Evolutionary conservation across 2,888 invertebrate species (phyloP).

Genomic region (Plagiodera versicolora): DNA sequence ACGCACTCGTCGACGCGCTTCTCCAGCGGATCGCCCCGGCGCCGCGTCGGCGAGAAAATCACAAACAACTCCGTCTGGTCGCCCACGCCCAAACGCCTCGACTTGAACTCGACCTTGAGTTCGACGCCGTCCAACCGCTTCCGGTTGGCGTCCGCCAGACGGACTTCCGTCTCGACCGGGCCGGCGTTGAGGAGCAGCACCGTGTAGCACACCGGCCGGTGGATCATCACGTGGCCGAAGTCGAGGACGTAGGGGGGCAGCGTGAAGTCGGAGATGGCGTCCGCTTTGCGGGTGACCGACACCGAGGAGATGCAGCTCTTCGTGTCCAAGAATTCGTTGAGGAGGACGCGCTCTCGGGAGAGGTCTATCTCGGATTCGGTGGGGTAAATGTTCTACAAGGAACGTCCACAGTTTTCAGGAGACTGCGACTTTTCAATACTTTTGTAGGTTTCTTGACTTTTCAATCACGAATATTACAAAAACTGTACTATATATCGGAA

Average conservation of each 20-base stretch:
- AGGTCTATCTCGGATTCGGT: conserved; percentile 63
- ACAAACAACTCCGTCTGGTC: conserved; percentile 58
- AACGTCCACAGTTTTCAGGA: too few relatives aligned
- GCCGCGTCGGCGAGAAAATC: conserved; percentile 58
- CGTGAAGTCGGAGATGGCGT: conserved; percentile 57
- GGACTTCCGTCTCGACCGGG: conserved; percentile 56
- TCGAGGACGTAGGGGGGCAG: conserved; percentile 61
- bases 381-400: conserved; percentile 49
- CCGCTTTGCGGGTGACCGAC: conserved; percentile 34
- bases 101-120: conserved; percentile 46
- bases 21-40: conserved; percentile 55
- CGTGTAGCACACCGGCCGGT: conserved; percentile 54
- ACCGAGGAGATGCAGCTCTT: conserved; percentile 53
- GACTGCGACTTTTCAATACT: too few relatives aligned
- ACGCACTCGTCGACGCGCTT: conserved; percentile 43
- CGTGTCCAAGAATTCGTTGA: conserved; percentile 55
- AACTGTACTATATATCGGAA: too few relatives aligned
- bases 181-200: conserved; percentile 57
- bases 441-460: too few relatives aligned
- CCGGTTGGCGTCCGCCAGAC: conserved; percentile 43
- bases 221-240: conserved; percentile 60
- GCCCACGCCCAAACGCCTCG: conserved; percentile 56
- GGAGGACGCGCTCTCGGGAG: conserved; percentile 61
- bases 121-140: conserved; percentile 40
- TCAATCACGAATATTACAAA: too few relatives aligned